Percentiles rank a stretch among this genome's conserved stretches.
These are phyloP conservation scores for Zapornia atra DNA, from an alignment of 2,113 vertebrate species.

Conservation along the genomic window DNA sequence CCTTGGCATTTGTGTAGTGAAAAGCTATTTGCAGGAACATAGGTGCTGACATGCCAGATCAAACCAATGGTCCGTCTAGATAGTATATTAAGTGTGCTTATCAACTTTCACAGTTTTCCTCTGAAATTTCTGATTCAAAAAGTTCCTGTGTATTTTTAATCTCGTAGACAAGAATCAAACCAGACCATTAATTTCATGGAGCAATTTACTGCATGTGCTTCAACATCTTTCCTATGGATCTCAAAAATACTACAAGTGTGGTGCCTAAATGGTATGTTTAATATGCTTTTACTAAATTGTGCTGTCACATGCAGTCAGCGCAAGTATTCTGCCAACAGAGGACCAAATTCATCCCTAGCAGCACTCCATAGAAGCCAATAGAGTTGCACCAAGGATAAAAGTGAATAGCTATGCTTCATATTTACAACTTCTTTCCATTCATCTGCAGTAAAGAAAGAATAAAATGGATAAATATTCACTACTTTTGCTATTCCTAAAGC, in stretches of 20 bases:
- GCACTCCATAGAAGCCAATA: not conserved
- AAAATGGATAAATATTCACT: not conserved
- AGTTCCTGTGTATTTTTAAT: slow-evolving; percentile 50
- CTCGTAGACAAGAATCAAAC: slow-evolving; percentile 25
- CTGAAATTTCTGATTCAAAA: slow-evolving; percentile 39
- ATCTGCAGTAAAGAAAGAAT: not conserved
- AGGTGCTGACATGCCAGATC: not conserved
- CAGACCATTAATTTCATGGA: slow-evolving; percentile 20
- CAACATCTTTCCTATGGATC: not conserved
- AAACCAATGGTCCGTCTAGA: slow-evolving; percentile 43
- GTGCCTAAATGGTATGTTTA: slow-evolving; percentile 41
- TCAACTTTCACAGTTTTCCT: slow-evolving; percentile 47
- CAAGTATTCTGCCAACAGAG: not conserved
- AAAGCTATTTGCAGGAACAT: slow-evolving; percentile 21
- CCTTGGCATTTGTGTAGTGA: not conserved
- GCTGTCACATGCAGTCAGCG: slow-evolving; percentile 3
- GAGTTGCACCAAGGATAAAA: not conserved
- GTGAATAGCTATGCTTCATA: not conserved
- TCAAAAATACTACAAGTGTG: slow-evolving; percentile 15
- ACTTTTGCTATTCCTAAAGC: not conserved
- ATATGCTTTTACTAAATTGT: slow-evolving; percentile 25
- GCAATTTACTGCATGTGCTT: slow-evolving; percentile 23
- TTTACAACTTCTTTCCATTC: not conserved
- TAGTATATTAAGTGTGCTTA: slow-evolving; percentile 20
- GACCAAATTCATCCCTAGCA: not conserved